Evolutionary conservation across 2,797 vertebrate genomes (phyloP).

Genomic region (Thalassophryne amazonica): DNA sequence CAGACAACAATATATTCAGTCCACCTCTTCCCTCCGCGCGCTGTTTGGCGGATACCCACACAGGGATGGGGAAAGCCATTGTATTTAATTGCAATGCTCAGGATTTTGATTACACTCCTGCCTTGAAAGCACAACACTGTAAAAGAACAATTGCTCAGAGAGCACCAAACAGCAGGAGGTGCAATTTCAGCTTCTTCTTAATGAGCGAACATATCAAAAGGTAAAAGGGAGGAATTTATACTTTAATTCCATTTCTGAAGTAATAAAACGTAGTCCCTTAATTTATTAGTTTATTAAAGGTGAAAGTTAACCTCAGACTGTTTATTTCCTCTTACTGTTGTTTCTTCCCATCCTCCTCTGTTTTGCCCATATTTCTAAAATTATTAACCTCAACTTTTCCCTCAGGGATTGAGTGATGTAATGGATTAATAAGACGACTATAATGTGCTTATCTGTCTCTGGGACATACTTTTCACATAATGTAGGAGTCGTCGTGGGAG

Average conservation of each 20-base stretch:
- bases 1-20: constrained; percentile 67
- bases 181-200: constrained; percentile 73
- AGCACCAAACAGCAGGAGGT: constrained; percentile 75
- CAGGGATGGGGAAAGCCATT: constrained; percentile 74
- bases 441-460: constrained; percentile 63
- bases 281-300: constrained; percentile 76
- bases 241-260: constrained; percentile 77
- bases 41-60: constrained; percentile 70
- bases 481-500: constrained; percentile 40
- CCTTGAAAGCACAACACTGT: constrained; percentile 79
- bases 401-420: constrained; percentile 71
- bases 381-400: constrained; percentile 68
- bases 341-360: constrained; percentile 40
- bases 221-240: constrained; percentile 77
- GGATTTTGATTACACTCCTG: constrained; percentile 78
- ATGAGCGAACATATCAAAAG: constrained; percentile 77
- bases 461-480: constrained; percentile 61
- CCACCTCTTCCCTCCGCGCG: constrained; percentile 55
- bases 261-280: constrained; percentile 61
- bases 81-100: constrained; percentile 78
- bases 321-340: constrained; percentile 41
- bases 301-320: constrained; percentile 49
- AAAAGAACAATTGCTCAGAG: constrained; percentile 79
- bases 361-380: constrained; percentile 67
- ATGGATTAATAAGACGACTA: constrained; percentile 78